Conservation (phyloP, 2,888 invertebrate species). For the Meiosimyza platycephala region DNA sequence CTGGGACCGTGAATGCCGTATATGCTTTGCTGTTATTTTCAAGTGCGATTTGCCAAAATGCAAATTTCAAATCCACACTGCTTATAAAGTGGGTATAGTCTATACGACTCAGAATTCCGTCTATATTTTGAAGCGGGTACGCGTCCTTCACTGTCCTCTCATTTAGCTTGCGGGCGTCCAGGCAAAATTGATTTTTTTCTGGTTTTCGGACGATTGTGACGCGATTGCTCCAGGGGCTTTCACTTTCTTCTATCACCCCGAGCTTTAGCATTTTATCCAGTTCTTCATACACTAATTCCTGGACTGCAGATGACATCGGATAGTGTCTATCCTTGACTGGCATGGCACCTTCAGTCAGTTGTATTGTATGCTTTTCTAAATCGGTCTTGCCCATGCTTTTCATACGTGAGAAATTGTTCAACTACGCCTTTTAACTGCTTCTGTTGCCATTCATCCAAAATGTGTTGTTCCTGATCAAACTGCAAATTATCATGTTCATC, state of each 20-base stretch:
- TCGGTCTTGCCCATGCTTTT: slow-evolving; percentile 14
- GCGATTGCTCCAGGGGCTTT: too few species aligned
- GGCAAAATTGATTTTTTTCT: too few species aligned
- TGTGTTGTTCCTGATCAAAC: slow-evolving; percentile 2
- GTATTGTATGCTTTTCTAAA: slow-evolving; percentile 16
- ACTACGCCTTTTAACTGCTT: slow-evolving; percentile 1
- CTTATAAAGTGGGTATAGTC: too few species aligned
- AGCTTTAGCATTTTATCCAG: too few species aligned
- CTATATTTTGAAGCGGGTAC: too few species aligned
- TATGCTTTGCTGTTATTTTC: background rate
- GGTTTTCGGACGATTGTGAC: too few species aligned
- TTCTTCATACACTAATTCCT: too few species aligned
- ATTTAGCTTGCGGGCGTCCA: too few species aligned
- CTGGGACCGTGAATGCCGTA: background rate
- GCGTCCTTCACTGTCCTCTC: too few species aligned
- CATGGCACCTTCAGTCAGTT: background rate
- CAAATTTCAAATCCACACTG: slow-evolving; percentile 1
- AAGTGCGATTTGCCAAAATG: background rate
- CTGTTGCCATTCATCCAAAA: background rate
- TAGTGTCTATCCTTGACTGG: background rate
- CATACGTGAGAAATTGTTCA: slow-evolving; percentile 21
- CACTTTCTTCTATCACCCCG: too few species aligned
- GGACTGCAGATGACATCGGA: too few species aligned
- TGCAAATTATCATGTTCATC: background rate
- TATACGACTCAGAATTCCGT: too few species aligned